Conservation (phyloP, 2,113 vertebrate species). For the Procavia capensis region DNA sequence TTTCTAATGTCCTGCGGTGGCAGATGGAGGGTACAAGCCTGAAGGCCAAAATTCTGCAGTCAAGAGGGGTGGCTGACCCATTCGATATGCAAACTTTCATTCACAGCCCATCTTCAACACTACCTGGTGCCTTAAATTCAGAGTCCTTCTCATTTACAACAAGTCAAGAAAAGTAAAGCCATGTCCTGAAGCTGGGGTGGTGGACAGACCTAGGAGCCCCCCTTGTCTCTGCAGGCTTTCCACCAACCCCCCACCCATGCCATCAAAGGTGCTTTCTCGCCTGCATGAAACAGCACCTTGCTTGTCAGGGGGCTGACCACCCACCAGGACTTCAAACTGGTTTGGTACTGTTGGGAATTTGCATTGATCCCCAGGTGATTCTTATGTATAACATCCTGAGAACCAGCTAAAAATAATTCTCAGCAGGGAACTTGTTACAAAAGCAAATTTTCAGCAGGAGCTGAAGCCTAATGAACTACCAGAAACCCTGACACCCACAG, state of each 20-base stretch:
- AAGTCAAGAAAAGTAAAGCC: not conserved
- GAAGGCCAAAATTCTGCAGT: not conserved
- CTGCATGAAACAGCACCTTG: not conserved
- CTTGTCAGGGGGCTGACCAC: not conserved
- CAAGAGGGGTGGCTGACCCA: not conserved
- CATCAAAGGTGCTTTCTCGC: not conserved
- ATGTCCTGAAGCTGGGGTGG: not conserved
- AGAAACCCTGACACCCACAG: no score
- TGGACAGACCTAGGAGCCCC: not conserved
- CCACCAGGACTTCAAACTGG: not conserved
- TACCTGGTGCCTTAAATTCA: not conserved
- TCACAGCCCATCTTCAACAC: not conserved
- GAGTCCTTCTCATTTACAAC: not conserved
- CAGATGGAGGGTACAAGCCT: not conserved
- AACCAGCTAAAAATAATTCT: no score
- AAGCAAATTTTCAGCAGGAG: no score
- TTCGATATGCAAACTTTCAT: not conserved
- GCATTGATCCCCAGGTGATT: no score
- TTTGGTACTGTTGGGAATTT: no score
- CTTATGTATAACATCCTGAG: no score
- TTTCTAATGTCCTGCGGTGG: not conserved
- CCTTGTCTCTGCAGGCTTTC: not conserved
- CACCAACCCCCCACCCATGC: not conserved
- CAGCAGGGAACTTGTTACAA: no score
- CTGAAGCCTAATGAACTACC: no score